These are phyloP conservation scores for Bellardia pandia DNA, from an alignment of 2,888 invertebrate genomes.

Conservation along the genomic window DNA sequence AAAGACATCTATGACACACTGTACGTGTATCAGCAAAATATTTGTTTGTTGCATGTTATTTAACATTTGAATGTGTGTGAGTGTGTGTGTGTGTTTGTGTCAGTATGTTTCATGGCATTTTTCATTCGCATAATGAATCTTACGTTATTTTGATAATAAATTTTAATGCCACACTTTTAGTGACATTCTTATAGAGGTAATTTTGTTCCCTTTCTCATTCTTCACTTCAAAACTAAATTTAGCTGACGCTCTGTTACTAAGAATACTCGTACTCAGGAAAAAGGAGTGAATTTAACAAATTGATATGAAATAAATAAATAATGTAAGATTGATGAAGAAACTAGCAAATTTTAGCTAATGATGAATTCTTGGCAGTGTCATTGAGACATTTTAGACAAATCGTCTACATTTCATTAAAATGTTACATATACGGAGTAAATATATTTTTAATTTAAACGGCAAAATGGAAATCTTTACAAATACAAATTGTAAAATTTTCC, in stretches of 20 bases:
- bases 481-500: no score
- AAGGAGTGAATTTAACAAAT: conserved; percentile 44
- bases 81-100: not conserved
- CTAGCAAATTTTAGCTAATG: not conserved
- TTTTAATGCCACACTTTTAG: conserved; percentile 64
- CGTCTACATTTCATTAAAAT: not conserved
- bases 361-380: not conserved
- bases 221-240: not conserved
- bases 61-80: conserved; percentile 17
- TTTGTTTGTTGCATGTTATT: conserved; percentile 37
- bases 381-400: not conserved
- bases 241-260: not conserved
- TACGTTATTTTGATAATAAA: conserved; percentile 66
- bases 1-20: not conserved
- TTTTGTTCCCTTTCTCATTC: conserved; percentile 11
- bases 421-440: no score
- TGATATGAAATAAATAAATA: conserved; percentile 41
- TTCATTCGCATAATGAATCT: conserved; percentile 66
- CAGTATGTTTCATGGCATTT: conserved; percentile 37
- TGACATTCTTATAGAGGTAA: conserved; percentile 56
- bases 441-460: no score
- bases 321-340: conserved; percentile 33
- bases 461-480: no score
- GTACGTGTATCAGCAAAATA: not conserved
- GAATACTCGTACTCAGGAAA: conserved; percentile 14